Percentiles rank a stretch among this genome's conserved stretches.
These are phyloP conservation scores for Pelosia muscerda DNA, from an alignment of 2,888 invertebrate species.

Conservation along the genomic window DNA sequence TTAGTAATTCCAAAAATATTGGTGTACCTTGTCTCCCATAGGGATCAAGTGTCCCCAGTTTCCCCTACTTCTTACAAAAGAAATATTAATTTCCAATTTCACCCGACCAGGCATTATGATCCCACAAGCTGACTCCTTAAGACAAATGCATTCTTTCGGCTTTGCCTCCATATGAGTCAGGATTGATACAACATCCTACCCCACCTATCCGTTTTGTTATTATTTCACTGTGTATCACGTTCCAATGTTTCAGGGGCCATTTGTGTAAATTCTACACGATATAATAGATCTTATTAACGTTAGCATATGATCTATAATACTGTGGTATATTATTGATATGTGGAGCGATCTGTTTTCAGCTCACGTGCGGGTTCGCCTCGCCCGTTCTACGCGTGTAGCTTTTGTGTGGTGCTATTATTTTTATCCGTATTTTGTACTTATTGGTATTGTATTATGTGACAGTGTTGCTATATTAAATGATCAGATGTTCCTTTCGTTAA, in stretches of 20 bases:
- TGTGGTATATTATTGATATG: conserved; percentile 51
- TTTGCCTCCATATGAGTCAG: conserved; percentile 49
- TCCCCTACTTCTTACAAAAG: too few relatives aligned
- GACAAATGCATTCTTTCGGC: conserved; percentile 45
- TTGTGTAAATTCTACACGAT: conserved; percentile 34
- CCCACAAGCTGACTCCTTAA: conserved; percentile 28
- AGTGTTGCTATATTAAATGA: conserved; percentile 72
- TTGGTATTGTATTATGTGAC: conserved; percentile 74
- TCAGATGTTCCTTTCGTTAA: conserved; percentile 59
- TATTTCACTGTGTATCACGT: conserved; percentile 75
- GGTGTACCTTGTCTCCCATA: too few relatives aligned
- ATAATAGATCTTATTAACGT: conserved; percentile 42
- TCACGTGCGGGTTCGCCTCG: conserved; percentile 78
- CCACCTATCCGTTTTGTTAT: conserved; percentile 64
- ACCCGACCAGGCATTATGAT: not conserved
- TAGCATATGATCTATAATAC: conserved; percentile 56
- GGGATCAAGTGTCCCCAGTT: too few relatives aligned
- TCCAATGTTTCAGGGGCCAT: conserved; percentile 64
- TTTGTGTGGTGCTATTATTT: conserved; percentile 75
- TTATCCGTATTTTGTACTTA: conserved; percentile 79
- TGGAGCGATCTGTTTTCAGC: conserved; percentile 71
- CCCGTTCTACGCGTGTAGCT: conserved; percentile 67
- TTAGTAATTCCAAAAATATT: too few relatives aligned
- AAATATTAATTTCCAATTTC: not conserved
- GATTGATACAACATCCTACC: conserved; percentile 62